Evolutionary conservation across 1,140 invertebrate genomes (phyloP), one percentile per base, ranked within the genome.

Genomic region (Drosophila sp.): DNA sequence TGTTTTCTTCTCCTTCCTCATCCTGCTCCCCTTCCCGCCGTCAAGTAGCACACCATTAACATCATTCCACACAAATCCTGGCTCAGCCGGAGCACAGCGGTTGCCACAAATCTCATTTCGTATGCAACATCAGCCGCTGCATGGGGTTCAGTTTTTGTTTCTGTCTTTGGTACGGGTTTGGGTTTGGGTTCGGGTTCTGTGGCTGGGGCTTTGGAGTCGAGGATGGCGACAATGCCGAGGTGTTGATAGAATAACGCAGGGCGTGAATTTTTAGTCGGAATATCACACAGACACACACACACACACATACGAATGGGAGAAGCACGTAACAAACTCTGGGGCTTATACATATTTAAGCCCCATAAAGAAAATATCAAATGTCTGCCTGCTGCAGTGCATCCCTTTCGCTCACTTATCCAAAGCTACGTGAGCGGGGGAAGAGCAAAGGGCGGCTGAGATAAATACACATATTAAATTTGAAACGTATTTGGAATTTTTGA

Each of bases 401-500:
- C 50, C 66, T 46, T 61, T 64, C 38, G n/a, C 48, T 43, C 56
- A 7, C 32, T 27, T 45, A 9, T 5, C 11, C 40, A 9, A 46
- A 2, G 27, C 48, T 51, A 16, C 7, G 14, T 34, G 27, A 14
- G 46, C 4, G 13, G 50, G 21, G 21, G 18, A 11, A 14, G 14
- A 21, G 25, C 25, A 27, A 6, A 41, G 56, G 62, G 80, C 56
- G 54, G 34, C 45, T 18, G 50, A 70, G 79, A 83, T 87, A 86
- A 86, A 86, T 82, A 78, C 83, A 86, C 84, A 87, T 87, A 87
- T 87, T 87, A 87, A 87, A 89, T 87, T 90, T 87, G 81, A 90
- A 90, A 90, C 87, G 86, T 79, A 86, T 90, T 80, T 75, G 69
- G 87, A 90, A 90, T 90, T 86, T 90, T 90, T 90, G 86, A 90